A percentile compares a stretch with the other conserved stretches of the same genome.
Evolutionary conservation across 92 coral and sea anemone species (phyloP).

Genomic region (Zoanthus solanderi): DNA sequence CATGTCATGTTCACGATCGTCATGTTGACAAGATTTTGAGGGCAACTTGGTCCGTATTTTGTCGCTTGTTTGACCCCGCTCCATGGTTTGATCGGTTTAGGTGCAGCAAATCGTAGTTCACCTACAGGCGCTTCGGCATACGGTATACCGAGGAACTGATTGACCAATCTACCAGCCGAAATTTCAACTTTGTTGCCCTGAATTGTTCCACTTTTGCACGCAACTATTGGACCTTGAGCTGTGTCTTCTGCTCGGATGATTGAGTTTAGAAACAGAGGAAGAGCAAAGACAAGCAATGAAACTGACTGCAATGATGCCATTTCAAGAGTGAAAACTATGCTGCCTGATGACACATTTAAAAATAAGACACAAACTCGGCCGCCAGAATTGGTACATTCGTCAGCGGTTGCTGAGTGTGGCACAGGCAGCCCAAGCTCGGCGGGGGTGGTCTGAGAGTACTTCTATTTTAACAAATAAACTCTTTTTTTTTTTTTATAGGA

Average conservation of each 20-base stretch:
- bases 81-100: slow-evolving; percentile 30
- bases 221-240: neutral
- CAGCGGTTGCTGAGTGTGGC: no score
- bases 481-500: no score
- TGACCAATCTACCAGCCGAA: neutral
- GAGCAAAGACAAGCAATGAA: neutral
- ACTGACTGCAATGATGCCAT: neutral
- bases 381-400: no score
- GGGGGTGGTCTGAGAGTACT: no score
- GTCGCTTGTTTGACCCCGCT: neutral
- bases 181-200: neutral
- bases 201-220: slow-evolving; percentile 4
- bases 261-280: neutral
- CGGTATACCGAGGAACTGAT: slow-evolving; percentile 29
- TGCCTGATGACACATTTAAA: neutral
- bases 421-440: no score
- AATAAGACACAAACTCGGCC: no score
- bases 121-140: slow-evolving; percentile 12
- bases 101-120: slow-evolving; percentile 15
- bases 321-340: neutral
- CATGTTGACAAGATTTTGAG: slow-evolving; percentile 4
- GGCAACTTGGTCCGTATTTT: slow-evolving; percentile 22
- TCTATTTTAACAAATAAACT: no score
- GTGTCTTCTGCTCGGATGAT: neutral
- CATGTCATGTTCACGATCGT: neutral